Base-by-base conservation (phyloP, 1,140 invertebrate genomes). In the Sarcophaga bullata region DNA sequence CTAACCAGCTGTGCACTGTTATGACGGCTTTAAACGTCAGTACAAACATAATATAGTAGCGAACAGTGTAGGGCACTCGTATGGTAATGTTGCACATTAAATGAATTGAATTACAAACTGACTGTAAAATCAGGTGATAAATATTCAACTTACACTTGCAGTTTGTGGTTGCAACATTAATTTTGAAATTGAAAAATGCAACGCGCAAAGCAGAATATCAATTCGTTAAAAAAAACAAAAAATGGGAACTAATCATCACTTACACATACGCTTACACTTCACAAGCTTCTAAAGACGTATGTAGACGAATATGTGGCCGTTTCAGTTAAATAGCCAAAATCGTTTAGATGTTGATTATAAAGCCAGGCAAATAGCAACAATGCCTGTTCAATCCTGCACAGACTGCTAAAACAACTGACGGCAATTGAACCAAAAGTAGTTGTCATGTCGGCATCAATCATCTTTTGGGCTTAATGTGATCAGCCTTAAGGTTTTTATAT, bases 401-500 rank as follows among this genome's bases (percentile, higher is more conserved):
- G 54, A 15, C 7, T n/a, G 6, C 54, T 4, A n/a, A 58, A 58
- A n/a, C 15, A 6, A n/a, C 54, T 58, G 54, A n/a, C 54, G 54
- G 19, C 17, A n/a, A 62, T 15, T n/a, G 11, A 62, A 15, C 54
- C 1, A 62, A 62, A 37, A 37, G 25, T 37, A 37, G 11, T 9
- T n/a, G 19, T 68, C 54, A 68, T 3, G 17, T 7, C 62, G 0
- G 19, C 9, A 25, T 8, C 17, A 68, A 68, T 58, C n/a, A 13
- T 58, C 54, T 37, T 37, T 37, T 37, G 25, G 25, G 25, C 25
- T 37, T 37, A 37, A 37, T 37, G 25, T 17, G 62, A 76, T 17
- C 73, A 17, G 47, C 46, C 75, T 50, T 78, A n/a, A 78, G 75
- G 75, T 50, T 78, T 10, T 50, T 78, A 17, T 49, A 50, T 52